A percentile compares a stretch with the other conserved stretches of the same genome.
Evolutionary conservation across 2,797 vertebrate species (phyloP).

Genomic region (Enteromius trimaculatus): DNA sequence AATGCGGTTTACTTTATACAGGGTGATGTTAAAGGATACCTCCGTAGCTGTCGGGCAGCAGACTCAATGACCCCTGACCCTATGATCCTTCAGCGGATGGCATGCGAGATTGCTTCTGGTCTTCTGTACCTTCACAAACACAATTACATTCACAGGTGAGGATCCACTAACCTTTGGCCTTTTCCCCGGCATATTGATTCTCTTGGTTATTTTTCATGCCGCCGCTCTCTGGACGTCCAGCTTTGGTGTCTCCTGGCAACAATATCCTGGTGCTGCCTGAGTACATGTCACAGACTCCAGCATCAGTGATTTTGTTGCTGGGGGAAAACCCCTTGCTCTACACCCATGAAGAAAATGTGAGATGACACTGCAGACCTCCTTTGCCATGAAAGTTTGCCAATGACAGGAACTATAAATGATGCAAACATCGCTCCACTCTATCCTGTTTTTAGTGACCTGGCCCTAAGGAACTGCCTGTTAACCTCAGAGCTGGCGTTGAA

Average conservation of each 20-base stretch:
- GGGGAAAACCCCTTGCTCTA: constrained; percentile 75
- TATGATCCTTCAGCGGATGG: constrained; percentile 92
- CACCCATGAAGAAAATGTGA: constrained; percentile 11
- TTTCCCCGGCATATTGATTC: neutral
- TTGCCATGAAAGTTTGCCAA: neutral
- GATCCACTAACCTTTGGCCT: neutral
- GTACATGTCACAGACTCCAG: constrained; percentile 92
- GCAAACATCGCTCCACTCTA: constrained; percentile 20
- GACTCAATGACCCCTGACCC: constrained; percentile 88
- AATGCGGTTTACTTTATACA: constrained; percentile 63
- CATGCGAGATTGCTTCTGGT: constrained; percentile 92
- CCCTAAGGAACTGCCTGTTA: constrained; percentile 92
- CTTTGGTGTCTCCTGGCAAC: constrained; percentile 85
- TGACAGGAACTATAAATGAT: constrained; percentile 21
- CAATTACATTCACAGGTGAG: constrained; percentile 94
- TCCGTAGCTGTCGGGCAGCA: constrained; percentile 84
- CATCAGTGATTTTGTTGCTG: constrained; percentile 99
- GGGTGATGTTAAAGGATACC: constrained; percentile 97
- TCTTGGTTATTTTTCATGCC: constrained; percentile 13
- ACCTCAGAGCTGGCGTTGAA: constrained; percentile 93
- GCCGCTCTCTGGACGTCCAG: constrained; percentile 35
- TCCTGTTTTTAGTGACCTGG: constrained; percentile 85
- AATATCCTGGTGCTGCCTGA: constrained; percentile 99
- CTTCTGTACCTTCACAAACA: constrained; percentile 92
- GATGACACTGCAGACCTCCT: neutral